Evolutionary conservation across 2,888 invertebrate genomes (phyloP), one percentile per base, ranked within the genome.

Genomic region (Parnassius apollo): DNA sequence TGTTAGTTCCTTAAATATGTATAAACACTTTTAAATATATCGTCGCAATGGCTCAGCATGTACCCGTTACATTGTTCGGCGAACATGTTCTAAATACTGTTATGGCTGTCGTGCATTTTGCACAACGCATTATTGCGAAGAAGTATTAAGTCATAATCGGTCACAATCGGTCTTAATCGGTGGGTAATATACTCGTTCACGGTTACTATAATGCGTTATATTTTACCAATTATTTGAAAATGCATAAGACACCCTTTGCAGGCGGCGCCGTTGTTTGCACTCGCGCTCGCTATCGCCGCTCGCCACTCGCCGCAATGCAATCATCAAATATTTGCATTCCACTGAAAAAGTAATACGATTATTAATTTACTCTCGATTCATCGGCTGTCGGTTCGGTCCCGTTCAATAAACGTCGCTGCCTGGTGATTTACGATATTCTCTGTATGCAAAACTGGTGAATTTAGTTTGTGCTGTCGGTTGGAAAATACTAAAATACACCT

Each of bases 261-360:
- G 44, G 46, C 57, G 59, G 3, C n/a, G 46, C 25, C 12, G 51
- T n/a, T 58, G 61, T 61, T 65, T 62, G 62, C 59, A 42, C 58
- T 59, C 25, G 45, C 12, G 56, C n/a, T 69, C 80, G 72, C 76
- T 83, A 83, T 83, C 81, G 72, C 72, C 71, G 56, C 62, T 66
- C 78, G 69, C 66, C 85, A 83, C 79, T 78, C 83, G 80, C 87
- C 84, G 69, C 88, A 84, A 77, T 77, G 83, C 86, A 88, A 87
- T 86, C 89, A 85, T 86, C 86, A 88, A 89, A 90, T 88, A 90
- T 91, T 90, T 91, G 87, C 88, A 88, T 89, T 82, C 83, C 80
- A 73, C 77, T 85, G 87, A 87, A 91, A 90, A 89, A 91, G 86
- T 91, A 91, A 91, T 89, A 83, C 85, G 82, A 88, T 91, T 91